A percentile compares a stretch with the other conserved stretches of the same genome.
Conservation (phyloP, 1,140 invertebrate genomes). For the Cotesia vestalis region DNA sequence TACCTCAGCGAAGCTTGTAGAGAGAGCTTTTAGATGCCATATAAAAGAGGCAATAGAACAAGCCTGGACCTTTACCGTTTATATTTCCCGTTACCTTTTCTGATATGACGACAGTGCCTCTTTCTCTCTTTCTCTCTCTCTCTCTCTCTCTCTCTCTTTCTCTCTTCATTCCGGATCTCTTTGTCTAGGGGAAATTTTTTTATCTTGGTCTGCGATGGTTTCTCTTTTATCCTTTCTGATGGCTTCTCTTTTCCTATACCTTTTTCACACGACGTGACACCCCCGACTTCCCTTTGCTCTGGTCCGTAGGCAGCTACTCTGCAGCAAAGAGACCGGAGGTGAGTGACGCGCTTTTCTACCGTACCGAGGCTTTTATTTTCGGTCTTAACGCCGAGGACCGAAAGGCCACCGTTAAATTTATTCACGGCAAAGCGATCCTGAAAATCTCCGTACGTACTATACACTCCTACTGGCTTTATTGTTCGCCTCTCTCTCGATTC, state of each 20-base stretch:
- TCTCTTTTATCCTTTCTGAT: no score
- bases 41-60: constrained; percentile 23
- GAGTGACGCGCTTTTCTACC: constrained; percentile 27
- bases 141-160: constrained; percentile 30
- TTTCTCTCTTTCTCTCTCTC: constrained; percentile 29
- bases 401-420: constrained; percentile 44
- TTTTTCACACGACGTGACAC: constrained; percentile 26
- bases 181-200: constrained; percentile 24
- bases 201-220: no score
- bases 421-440: constrained; percentile 37
- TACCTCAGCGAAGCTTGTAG: constrained; percentile 40
- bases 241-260: constrained; percentile 31
- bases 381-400: constrained; percentile 39
- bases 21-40: constrained; percentile 30
- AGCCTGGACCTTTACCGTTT: constrained; percentile 1
- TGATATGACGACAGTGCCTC: constrained; percentile 13
- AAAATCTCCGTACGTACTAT: constrained; percentile 14
- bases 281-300: not conserved
- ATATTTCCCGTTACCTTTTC: no score
- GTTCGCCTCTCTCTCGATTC: constrained; percentile 6
- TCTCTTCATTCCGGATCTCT: constrained; percentile 27
- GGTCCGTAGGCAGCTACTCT: no score
- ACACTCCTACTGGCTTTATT: constrained; percentile 7
- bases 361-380: constrained; percentile 39
- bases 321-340: not conserved